A percentile compares a stretch with the other conserved stretches of the same genome.
Evolutionary conservation across 2,888 invertebrate genomes (phyloP).

Genomic region (Hypselothyrea guttata): DNA sequence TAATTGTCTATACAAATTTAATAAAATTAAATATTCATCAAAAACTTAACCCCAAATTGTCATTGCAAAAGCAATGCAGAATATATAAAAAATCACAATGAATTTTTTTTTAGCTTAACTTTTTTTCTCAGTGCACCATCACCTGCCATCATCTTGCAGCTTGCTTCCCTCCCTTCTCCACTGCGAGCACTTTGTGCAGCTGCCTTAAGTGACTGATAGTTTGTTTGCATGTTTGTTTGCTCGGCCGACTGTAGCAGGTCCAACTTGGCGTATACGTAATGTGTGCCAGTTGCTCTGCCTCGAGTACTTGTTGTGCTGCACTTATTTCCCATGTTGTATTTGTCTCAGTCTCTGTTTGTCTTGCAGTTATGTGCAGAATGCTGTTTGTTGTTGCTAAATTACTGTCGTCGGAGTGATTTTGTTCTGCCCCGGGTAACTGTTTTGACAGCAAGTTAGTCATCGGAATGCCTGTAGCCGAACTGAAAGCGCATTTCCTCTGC

Average conservation of each 20-base stretch:
- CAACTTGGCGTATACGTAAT: conserved; percentile 47
- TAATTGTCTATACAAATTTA: too few species aligned
- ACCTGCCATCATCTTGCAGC: too few species aligned
- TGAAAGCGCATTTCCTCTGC: conserved; percentile 68
- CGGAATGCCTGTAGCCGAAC: conserved; percentile 23
- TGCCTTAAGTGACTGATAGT: conserved; percentile 76
- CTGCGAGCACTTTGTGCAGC: conserved; percentile 50
- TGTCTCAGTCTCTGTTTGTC: conserved; percentile 49
- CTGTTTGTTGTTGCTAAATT: conserved; percentile 71
- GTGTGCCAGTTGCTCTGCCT: conserved; percentile 37
- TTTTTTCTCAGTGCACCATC: too few species aligned
- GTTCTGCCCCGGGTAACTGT: too few species aligned
- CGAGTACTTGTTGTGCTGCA: conserved; percentile 37
- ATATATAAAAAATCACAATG: too few species aligned
- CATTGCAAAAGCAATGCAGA: too few species aligned
- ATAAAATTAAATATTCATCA: too few species aligned
- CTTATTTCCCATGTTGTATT: conserved; percentile 59
- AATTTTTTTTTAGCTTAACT: too few species aligned
- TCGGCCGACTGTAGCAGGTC: conserved; percentile 23
- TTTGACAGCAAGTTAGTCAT: conserved; percentile 72
- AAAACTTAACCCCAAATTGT: too few species aligned
- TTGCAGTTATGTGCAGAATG: conserved; percentile 59
- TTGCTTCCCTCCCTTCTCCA: background rate
- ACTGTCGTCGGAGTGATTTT: conserved; percentile 52
- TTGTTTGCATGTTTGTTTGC: too few species aligned